Evolutionary conservation across 2,888 invertebrate species (phyloP), one percentile per base, ranked within the genome.

Genomic region (Argynnis bischoffii): DNA sequence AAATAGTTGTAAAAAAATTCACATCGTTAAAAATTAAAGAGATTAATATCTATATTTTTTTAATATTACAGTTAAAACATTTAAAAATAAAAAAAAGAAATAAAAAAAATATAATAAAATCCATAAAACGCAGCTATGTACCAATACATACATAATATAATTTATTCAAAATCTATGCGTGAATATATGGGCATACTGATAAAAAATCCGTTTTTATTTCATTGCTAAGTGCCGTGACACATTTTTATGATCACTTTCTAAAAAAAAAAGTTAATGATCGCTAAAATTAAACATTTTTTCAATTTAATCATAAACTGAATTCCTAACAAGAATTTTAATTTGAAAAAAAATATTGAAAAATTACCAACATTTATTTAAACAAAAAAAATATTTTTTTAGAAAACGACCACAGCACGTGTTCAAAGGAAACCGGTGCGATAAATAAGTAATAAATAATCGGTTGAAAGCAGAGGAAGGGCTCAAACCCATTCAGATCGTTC

Each of bases 81-180:
- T 65, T 55, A 66, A 47, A 46, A 61, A 50, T 57, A 54, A 54
- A n/a, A 31, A 54, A 41, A 55, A 51, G 15, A 46, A 67, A 54
- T 35, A 55, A 67, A 67, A 66, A 61, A 56, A 21, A 71, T 55
- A 67, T 63, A 63, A 55, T 56, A 56, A 41, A 18, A 57, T 64
- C 48, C 57, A 67, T 59, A 60, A 64, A 64, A 51, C 41, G 53
- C 8, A 8, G 71, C 73, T 81, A 78, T 75, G 74, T 82, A 79
- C 69, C 64, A 54, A 72, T 69, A 69, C 64, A 72, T 67, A 66
- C 50, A 50, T 70, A 70, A 67, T 55, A 66, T 66, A 61, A 55
- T 66, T 64, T 71, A 71, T 71, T 69, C 69, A 67, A 71, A 64
- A 77, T 78, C 77, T 79, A 74, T 77, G 81, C 81, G 79, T 57